Base-by-base conservation (phyloP, 2,888 invertebrate species). In the Hirtodrosophila alboralis region DNA sequence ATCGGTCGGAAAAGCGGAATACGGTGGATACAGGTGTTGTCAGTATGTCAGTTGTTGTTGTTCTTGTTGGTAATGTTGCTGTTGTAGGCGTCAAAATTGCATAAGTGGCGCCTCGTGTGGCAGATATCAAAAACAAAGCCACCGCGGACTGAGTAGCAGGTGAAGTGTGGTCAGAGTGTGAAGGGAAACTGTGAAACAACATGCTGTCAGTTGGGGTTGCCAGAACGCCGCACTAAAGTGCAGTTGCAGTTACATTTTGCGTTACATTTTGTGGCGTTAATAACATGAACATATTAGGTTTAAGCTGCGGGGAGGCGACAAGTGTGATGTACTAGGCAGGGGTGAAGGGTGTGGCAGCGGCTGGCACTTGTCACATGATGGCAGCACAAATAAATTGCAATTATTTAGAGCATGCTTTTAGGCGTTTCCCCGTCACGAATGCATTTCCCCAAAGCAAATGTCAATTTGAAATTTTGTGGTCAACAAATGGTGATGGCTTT, bases 351-450 rank as follows among this genome's bases (percentile, higher is more conserved):
- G 8, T 2, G 33, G 8, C 26, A 37, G 27, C 8, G 28, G 10
- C 30, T 14, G 53, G n/a, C 53, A 47, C 49, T 41, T 66, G 69
- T 61, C 69, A 67, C 43, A 43, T 51, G 63, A 31, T 60, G 80
- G 60, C 77, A 61, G 62, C 58, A 59, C 60, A 84, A 76, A 77
- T 84, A 76, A 77, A 84, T 81, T 71, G 71, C 64, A 79, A 84
- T 79, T 79, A 79, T 79, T 79, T 84, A 68, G 78, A 61, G 81
- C 78, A 71, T 65, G 71, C 77, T 84, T 81, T 84, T 63, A 53
- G 74, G 67, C 59, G 10, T 7, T 14, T 18, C 26, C n/a, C 28
- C 16, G 8, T n/a, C 47, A 23, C 31, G 38, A 14, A 21, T 47
- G 16, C 47, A 38, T 27, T 36, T 18, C 34, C 34, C 34, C 27